Evolutionary conservation across 2,797 vertebrate genomes (phyloP), one percentile per base, ranked within the genome.

Genomic region (Phoeniculus purpureus): DNA sequence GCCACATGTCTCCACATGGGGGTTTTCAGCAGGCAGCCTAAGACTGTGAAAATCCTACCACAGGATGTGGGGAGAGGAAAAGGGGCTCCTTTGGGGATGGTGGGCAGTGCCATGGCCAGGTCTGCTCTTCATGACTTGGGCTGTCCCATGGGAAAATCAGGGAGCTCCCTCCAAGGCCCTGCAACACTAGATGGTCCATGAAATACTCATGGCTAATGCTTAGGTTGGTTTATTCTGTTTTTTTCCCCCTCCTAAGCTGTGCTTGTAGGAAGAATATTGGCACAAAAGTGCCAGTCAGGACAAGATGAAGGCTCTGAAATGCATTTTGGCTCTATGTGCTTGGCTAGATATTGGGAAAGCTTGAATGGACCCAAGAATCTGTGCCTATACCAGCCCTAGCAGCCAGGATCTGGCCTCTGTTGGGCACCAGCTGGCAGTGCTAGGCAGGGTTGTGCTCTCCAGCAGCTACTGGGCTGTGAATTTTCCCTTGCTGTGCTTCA

Each of bases 91-190:
- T 21, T 14, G 18, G 22, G 3, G 15, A 3, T 1, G 9, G 8
- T 18, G 31, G 40, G 34, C 77, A 71, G 54, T 60, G 58, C 65
- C 1, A 1, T 29, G 25, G 8, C 32, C 23, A 32, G 60, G 62
- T 64, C n/a, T 91, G 60, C 48, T 79, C 48, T 40, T 32, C 4
- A 1, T 0, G 0, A 4, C 58, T 51, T 0, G 0, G 29, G 43
- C 62, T 68, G 59, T 15, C 6, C 43, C 27, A 0, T 2, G 23
- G 25, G 7, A 31, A 34, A 32, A 29, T 18, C 1, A 0, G n/a
- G 32, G 45, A 31, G 16, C 15, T 16, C 54, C 6, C 16, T 21
- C 52, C 43, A 37, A 48, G 15, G 27, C 29, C 15, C 15, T 37
- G 43, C 16, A 60, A 31, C 1, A 2, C 55, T 51, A 75, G 19